These are phyloP conservation scores for Climacteris rufus DNA, from an alignment of 2,113 vertebrate species.

Conservation along the genomic window DNA sequence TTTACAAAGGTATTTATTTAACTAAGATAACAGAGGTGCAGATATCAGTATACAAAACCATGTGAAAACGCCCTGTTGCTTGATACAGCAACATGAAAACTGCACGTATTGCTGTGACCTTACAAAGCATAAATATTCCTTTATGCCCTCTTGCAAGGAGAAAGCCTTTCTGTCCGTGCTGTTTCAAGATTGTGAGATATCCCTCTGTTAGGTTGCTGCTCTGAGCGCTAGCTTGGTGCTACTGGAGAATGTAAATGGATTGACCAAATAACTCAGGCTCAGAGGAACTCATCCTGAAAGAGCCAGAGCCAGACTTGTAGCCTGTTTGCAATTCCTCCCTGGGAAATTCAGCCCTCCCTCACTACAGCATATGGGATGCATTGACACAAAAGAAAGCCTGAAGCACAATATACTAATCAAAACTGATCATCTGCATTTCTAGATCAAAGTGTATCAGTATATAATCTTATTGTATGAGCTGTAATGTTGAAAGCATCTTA, in stretches of 20 bases:
- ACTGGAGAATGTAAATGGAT: slow-evolving; percentile 56
- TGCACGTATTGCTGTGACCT: not conserved
- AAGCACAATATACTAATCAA: slow-evolving; percentile 24
- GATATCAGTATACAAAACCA: slow-evolving; percentile 50
- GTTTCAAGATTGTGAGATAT: slow-evolving; percentile 25
- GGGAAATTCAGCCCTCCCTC: not conserved
- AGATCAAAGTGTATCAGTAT: slow-evolving; percentile 62
- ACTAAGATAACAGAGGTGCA: slow-evolving; percentile 67
- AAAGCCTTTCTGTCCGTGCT: not conserved
- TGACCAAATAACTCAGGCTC: slow-evolving; percentile 48
- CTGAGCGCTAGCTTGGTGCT: slow-evolving; percentile 54
- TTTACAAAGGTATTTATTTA: slow-evolving; percentile 68
- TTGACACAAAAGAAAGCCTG: slow-evolving; percentile 10
- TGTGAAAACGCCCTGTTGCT: not conserved
- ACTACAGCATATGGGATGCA: not conserved
- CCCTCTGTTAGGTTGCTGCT: slow-evolving; percentile 28
- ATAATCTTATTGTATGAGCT: slow-evolving; percentile 67
- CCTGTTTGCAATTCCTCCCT: not conserved
- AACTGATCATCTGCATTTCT: slow-evolving; percentile 69
- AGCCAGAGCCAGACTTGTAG: not conserved
- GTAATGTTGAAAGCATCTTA: slow-evolving; percentile 69
- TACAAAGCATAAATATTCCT: slow-evolving; percentile 29
- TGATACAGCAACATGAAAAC: not conserved
- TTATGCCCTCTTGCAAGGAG: not conserved
- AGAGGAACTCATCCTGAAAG: not conserved